A percentile compares a stretch with the other conserved stretches of the same genome.
Conservation (phyloP, 2,797 vertebrate genomes). For the Sarcoramphus papa region DNA sequence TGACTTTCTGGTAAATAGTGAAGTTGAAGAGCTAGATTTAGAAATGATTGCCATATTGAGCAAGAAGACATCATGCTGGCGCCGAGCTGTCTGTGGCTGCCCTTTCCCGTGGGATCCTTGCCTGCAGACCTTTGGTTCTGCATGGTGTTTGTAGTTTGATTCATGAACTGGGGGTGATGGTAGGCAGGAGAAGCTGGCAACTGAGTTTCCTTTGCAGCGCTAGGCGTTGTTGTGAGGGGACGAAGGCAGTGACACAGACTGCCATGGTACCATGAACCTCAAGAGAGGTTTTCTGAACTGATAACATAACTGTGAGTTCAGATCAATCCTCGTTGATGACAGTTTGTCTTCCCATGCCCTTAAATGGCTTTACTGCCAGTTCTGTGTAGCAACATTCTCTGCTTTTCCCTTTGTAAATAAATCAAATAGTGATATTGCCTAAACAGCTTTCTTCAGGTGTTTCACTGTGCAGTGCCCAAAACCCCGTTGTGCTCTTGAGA, state of each 20-base stretch:
- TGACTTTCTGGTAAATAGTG: background rate
- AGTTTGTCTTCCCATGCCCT: background rate
- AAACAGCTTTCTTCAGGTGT: background rate
- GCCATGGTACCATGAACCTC: background rate
- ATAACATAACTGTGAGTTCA: background rate
- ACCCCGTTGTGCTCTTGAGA: background rate
- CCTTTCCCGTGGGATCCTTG: background rate
- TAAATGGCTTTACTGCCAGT: background rate
- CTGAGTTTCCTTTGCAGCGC: background rate
- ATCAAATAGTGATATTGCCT: background rate
- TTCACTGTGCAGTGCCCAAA: background rate
- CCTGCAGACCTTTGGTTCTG: background rate
- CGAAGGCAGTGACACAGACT: background rate
- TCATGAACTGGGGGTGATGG: background rate
- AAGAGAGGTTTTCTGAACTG: background rate
- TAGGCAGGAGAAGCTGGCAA: background rate
- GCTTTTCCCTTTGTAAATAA: background rate
- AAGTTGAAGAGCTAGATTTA: background rate
- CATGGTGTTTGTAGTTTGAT: background rate
- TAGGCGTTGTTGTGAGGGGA: background rate
- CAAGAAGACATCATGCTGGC: background rate
- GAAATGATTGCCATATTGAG: background rate
- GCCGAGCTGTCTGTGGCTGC: background rate
- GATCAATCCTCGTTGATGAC: rapidly evolving
- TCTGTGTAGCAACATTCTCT: background rate